A percentile compares a stretch with the other conserved stretches of the same genome.
These are phyloP conservation scores for Pollenia labialis DNA, from an alignment of 2,888 invertebrate genomes.

Conservation along the genomic window DNA sequence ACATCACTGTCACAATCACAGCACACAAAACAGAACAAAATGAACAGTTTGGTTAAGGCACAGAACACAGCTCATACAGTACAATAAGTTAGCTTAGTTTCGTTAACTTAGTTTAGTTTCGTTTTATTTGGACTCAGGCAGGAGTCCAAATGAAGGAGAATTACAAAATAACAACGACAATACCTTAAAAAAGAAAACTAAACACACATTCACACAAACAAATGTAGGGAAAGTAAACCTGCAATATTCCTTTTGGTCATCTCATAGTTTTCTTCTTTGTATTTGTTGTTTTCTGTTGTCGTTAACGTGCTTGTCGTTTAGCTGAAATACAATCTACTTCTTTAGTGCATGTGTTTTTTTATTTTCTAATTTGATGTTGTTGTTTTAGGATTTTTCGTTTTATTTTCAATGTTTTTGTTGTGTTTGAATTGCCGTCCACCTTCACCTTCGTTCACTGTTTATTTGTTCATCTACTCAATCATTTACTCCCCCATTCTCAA, in stretches of 20 bases:
- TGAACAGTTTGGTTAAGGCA: constrained; percentile 45
- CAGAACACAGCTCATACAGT: constrained; percentile 2
- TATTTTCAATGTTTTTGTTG: constrained; percentile 35
- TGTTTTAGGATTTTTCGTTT: constrained; percentile 40
- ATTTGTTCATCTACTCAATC: constrained; percentile 54
- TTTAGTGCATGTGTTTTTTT: constrained; percentile 36
- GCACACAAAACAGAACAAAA: constrained; percentile 55
- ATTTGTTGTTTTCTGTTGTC: constrained; percentile 74
- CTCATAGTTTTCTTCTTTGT: constrained; percentile 77
- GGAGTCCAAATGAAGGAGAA: constrained; percentile 7
- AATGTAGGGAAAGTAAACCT: constrained; percentile 78
- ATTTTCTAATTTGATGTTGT: constrained; percentile 28
- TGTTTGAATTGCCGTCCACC: constrained; percentile 44
- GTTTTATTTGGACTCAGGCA: constrained; percentile 14
- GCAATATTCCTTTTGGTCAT: constrained; percentile 81
- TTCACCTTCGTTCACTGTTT: constrained; percentile 55
- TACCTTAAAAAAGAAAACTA: constrained; percentile 15
- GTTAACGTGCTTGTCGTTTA: constrained; percentile 81
- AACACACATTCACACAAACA: constrained; percentile 47
- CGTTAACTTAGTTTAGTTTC: constrained; percentile 51
- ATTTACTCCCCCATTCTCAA: constrained; percentile 47
- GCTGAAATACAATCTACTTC: constrained; percentile 77
- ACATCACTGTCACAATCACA: constrained; percentile 20
- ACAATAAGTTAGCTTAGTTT: constrained; percentile 47
- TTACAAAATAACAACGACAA: constrained; percentile 20